A percentile compares a stretch with the other conserved stretches of the same genome.
Conservation (phyloP, 2,888 invertebrate genomes). For the Latrodectus elegans region DNA sequence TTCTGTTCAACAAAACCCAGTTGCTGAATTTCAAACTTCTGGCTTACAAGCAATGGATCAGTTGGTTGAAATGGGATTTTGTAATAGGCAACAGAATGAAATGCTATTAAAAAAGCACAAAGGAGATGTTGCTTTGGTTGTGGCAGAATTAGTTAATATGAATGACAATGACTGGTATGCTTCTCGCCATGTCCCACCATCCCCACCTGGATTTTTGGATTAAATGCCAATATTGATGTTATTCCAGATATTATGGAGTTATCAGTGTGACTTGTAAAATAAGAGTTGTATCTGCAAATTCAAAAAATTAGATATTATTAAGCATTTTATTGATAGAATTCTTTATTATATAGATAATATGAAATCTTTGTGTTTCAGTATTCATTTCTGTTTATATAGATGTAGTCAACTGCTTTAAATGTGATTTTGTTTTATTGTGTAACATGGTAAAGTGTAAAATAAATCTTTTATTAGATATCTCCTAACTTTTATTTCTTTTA, state of each 20-base stretch:
- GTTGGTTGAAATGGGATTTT: constrained; percentile 70
- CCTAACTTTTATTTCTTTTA: background rate
- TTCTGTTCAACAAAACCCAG: background rate
- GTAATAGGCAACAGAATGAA: constrained; percentile 65
- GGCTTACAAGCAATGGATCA: constrained; percentile 58
- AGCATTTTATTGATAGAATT: background rate
- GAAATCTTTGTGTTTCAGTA: constrained; percentile 13
- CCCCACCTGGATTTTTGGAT: constrained; percentile 32
- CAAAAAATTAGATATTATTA: background rate
- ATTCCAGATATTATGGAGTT: background rate
- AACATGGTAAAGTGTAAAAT: constrained; percentile 31
- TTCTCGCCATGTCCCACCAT: constrained; percentile 49
- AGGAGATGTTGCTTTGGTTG: constrained; percentile 67
- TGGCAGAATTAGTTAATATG: constrained; percentile 66
- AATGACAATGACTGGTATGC: constrained; percentile 66
- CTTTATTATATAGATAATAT: background rate
- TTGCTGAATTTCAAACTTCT: background rate
- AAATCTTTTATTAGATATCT: constrained; percentile 39
- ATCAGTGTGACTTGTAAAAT: background rate
- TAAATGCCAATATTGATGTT: constrained; percentile 11
- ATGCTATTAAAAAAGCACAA: constrained; percentile 66
- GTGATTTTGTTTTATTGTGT: constrained; percentile 37
- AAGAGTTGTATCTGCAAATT: background rate
- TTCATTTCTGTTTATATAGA: constrained; percentile 27
- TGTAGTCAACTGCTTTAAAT: constrained; percentile 36